These are phyloP conservation scores for Rhegmatorhina hoffmannsi DNA, from an alignment of 2,113 vertebrate species.

Conservation along the genomic window DNA sequence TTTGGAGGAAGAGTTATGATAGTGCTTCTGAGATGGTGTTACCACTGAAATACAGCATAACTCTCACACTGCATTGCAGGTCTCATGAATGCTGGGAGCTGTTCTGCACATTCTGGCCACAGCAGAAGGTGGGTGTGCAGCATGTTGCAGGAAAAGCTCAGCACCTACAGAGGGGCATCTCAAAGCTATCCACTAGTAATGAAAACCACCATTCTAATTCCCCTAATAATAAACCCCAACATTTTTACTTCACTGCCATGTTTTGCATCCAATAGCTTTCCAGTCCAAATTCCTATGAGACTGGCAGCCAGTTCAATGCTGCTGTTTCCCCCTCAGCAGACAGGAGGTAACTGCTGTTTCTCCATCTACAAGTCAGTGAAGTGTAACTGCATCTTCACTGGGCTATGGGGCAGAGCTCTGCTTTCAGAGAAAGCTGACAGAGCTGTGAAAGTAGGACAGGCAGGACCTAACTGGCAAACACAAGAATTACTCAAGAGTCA, in stretches of 20 bases:
- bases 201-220: not conserved
- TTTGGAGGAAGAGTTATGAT: not conserved
- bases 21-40: not conserved
- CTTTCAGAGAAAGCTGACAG: not conserved
- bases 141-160: not conserved
- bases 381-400: not conserved
- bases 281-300: not conserved
- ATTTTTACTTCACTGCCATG: not conserved
- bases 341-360: not conserved
- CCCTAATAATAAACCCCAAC: not conserved
- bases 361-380: not conserved
- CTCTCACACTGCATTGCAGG: not conserved
- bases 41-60: not conserved
- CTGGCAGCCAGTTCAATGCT: not conserved
- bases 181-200: not conserved
- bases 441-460: not conserved
- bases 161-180: not conserved
- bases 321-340: not conserved
- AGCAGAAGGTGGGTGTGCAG: not conserved
- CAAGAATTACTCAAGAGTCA: not conserved
- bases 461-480: not conserved
- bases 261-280: not conserved
- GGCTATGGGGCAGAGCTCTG: not conserved
- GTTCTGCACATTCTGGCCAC: not conserved
- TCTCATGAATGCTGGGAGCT: not conserved